Conservation (phyloP, 1,140 invertebrate species). For the Forficula auricularia region DNA sequence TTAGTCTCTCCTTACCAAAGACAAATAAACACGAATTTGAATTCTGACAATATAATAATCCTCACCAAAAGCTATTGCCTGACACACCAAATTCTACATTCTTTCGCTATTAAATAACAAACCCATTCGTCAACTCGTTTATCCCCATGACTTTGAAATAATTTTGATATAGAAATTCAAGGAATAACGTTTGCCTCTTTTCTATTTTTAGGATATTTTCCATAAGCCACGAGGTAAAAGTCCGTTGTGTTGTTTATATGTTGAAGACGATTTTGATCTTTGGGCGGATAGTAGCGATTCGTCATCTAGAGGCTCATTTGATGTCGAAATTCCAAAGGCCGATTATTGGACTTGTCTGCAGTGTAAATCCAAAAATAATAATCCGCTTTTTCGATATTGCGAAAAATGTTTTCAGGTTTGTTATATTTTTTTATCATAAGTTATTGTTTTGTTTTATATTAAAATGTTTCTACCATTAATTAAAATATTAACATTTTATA, state of each 20-base stretch:
- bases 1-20: too few relatives aligned
- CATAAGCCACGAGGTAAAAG: not conserved
- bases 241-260: not conserved
- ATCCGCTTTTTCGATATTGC: conserved; percentile 43
- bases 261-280: not conserved
- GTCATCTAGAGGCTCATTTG: conserved; percentile 25
- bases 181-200: too few relatives aligned
- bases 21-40: too few relatives aligned
- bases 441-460: conserved; percentile 10
- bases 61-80: too few relatives aligned
- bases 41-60: too few relatives aligned
- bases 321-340: conserved; percentile 32
- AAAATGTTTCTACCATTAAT: conserved; percentile 12
- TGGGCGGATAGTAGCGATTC: conserved; percentile 32
- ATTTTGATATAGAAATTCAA: too few relatives aligned
- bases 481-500: conserved; percentile 1
- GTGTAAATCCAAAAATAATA: conserved; percentile 39
- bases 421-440: too few relatives aligned
- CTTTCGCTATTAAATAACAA: too few relatives aligned
- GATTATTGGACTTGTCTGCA: conserved; percentile 43
- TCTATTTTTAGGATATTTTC: not conserved
- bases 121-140: too few relatives aligned
- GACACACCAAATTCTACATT: too few relatives aligned
- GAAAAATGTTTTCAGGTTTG: conserved; percentile 44
- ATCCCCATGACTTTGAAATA: too few relatives aligned